These are phyloP conservation scores for Halotydeus destructor DNA, from an alignment of 1,140 invertebrate genomes.

Conservation along the genomic window DNA sequence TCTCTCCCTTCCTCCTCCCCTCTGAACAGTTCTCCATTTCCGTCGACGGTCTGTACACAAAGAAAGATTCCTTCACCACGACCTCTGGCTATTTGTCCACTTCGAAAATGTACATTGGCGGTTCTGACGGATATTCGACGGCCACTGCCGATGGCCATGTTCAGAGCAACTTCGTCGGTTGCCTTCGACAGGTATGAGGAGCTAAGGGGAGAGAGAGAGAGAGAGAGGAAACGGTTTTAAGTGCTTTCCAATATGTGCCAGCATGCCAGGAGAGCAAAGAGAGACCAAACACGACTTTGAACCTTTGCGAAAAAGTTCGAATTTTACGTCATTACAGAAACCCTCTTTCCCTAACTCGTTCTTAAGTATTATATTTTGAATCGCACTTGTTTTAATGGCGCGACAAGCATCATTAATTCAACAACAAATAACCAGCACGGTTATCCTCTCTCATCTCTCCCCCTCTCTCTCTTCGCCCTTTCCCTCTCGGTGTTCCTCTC, in stretches of 20 bases:
- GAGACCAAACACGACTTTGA: too few relatives aligned
- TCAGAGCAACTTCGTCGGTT: conserved; percentile 78
- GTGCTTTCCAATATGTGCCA: not conserved
- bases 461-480: too few relatives aligned
- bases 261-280: too few relatives aligned
- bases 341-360: too few relatives aligned
- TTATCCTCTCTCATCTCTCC: too few relatives aligned
- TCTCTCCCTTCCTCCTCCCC: conserved; percentile 7
- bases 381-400: too few relatives aligned
- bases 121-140: conserved; percentile 61
- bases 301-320: too few relatives aligned
- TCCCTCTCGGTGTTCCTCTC: too few relatives aligned
- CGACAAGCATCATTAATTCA: too few relatives aligned
- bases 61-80: conserved; percentile 72
- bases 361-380: too few relatives aligned
- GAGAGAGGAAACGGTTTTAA: not conserved
- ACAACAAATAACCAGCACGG: too few relatives aligned
- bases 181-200: conserved; percentile 62
- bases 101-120: conserved; percentile 64
- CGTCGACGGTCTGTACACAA: conserved; percentile 72
- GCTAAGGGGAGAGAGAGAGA: not conserved
- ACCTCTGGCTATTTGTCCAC: conserved; percentile 73
- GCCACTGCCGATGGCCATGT: conserved; percentile 22
- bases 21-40: conserved; percentile 66
- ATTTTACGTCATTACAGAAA: too few relatives aligned